Evolutionary conservation across 2,797 vertebrate species (phyloP).

Genomic region (Carapus acus): DNA sequence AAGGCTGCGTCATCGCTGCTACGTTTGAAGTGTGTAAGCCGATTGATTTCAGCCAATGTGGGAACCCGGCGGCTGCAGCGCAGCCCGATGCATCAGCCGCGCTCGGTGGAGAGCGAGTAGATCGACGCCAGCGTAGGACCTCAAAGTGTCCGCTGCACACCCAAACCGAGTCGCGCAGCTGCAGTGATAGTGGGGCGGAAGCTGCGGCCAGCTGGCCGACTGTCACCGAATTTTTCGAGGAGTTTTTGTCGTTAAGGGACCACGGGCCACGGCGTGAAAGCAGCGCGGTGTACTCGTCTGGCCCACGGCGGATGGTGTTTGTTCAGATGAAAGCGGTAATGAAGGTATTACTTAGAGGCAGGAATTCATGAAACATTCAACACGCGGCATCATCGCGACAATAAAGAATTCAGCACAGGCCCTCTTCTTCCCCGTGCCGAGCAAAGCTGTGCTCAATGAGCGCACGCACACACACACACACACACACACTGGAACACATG

Average conservation of each 20-base stretch:
- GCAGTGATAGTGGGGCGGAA: too few relatives aligned
- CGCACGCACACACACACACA: too few relatives aligned
- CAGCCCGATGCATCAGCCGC: conserved; percentile 41
- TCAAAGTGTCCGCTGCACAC: conserved; percentile 43
- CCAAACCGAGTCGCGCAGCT: not conserved
- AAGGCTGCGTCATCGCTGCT: conserved; percentile 23
- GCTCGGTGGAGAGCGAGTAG: conserved; percentile 34
- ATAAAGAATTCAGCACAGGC: conserved; percentile 16
- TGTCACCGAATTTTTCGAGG: too few relatives aligned
- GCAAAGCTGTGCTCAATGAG: conserved; percentile 3
- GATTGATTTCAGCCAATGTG: conserved; percentile 49
- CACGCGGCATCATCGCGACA: conserved; percentile 4
- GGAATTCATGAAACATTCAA: conserved; percentile 12
- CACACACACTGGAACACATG: too few relatives aligned
- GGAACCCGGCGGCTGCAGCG: conserved; percentile 39
- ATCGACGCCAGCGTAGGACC: conserved; percentile 45
- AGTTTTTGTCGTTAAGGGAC: not conserved
- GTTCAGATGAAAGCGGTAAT: not conserved
- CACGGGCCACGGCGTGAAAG: not conserved
- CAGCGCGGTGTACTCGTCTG: conserved; percentile 5
- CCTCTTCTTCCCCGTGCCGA: not conserved
- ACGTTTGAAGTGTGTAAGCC: conserved; percentile 43
- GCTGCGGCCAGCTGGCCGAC: too few relatives aligned
- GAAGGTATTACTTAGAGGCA: not conserved
- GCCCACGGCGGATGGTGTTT: conserved; percentile 1